Evolutionary conservation across 2,797 vertebrate genomes (phyloP).

Genomic region (Myripristis murdjan): DNA sequence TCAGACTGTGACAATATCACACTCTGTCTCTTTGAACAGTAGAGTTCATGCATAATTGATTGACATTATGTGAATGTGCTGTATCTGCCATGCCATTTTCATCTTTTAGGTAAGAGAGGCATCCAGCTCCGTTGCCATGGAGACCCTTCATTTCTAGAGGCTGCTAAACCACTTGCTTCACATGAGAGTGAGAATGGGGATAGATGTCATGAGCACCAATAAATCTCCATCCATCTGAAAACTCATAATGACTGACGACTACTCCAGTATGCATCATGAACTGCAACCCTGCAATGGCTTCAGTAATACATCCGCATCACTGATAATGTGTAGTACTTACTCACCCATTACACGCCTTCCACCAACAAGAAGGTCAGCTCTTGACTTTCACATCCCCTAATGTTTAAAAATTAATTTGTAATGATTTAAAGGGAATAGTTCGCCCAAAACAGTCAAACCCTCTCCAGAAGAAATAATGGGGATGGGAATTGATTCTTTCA

Average conservation of each 20-base stretch:
- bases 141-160: conserved; percentile 36
- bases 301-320: conserved; percentile 25
- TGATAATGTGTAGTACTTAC: not conserved
- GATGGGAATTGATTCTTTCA: no score
- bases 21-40: conserved; percentile 18
- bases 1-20: conserved; percentile 16
- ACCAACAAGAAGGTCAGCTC: no score
- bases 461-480: no score
- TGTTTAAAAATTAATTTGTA: not conserved
- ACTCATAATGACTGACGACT: conserved; percentile 50
- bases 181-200: conserved; percentile 30
- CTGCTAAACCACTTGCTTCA: conserved; percentile 38
- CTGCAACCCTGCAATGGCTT: conserved; percentile 40
- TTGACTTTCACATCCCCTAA: not conserved
- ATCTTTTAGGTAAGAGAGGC: conserved; percentile 37
- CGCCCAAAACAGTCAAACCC: no score
- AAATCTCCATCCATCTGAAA: conserved; percentile 58
- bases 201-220: conserved; percentile 47
- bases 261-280: conserved; percentile 45
- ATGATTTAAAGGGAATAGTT: no score
- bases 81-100: conserved; percentile 40
- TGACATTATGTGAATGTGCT: conserved; percentile 27
- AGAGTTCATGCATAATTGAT: conserved; percentile 47
- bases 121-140: conserved; percentile 58
- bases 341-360: not conserved